Evolutionary conservation across 2,888 invertebrate species (phyloP), one percentile per base, ranked within the genome.

Genomic region (Oxyteleia sp.): DNA sequence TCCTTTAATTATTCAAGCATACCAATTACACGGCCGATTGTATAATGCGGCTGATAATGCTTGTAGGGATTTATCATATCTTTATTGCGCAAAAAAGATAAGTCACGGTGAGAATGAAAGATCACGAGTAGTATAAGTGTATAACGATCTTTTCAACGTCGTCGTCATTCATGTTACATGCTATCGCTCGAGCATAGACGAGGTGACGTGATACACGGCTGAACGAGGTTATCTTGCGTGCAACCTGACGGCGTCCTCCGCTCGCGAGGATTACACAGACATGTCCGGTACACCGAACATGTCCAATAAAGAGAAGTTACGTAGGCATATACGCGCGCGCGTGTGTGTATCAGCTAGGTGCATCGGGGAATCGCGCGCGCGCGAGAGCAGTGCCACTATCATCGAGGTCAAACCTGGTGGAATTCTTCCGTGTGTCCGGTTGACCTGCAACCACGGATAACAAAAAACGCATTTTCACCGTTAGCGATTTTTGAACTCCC

Each of bases 181-280:
- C 85, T 86, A 88, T 88, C 88, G 85, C 86, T 86, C 85, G 82
- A 84, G 84, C 84, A 84, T 86, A 83, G 86, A 86, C 86, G 80
- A 87, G 87, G 86, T 87, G 88, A 87, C 86, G 84, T 84, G 88
- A 88, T 88, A 88, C 88, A 87, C 86, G 87, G 63, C 61, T 74
- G 79, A 87, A 84, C 84, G 87, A 84, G 86, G 79, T 87, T 87
- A 86, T 88, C 86, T 88, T 84, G 85, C 86, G 86, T 82, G 85
- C 82, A 84, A 82, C 82, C 81, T 86, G 61, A 85, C 86, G 76
- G 82, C 84, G 83, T 82, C 83, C 72, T 72, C 82, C 69, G 64
- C 75, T 71, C 35, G 68, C 74, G 69, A 49, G 83, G 69, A 83
- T 74, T 75, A 79, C 69, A 82, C 68, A 84, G 75, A 75, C 82